Conservation (phyloP, 2,113 vertebrate genomes). For the Talpa occidentalis region DNA sequence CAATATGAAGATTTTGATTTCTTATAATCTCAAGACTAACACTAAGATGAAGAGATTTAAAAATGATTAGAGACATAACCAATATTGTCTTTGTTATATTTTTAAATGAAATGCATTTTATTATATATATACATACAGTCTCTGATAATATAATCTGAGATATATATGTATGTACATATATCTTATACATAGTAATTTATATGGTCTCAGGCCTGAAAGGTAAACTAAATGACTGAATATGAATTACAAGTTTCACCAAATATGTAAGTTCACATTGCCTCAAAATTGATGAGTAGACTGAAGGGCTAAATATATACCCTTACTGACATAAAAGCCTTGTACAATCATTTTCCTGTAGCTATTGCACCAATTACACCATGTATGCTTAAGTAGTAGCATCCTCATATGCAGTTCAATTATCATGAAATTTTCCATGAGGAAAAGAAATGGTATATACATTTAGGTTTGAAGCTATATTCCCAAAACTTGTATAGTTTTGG, state of each 20-base stretch:
- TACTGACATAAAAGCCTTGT: background rate
- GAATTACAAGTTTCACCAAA: background rate
- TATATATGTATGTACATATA: background rate
- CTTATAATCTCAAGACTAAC: background rate
- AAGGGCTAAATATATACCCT: background rate
- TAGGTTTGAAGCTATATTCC: no score
- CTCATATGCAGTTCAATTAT: background rate
- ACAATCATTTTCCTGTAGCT: background rate
- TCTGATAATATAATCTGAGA: background rate
- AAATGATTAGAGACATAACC: background rate
- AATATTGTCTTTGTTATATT: background rate
- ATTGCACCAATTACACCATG: background rate
- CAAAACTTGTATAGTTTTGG: no score
- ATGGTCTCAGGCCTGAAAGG: background rate
- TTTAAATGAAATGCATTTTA: background rate
- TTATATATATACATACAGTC: background rate
- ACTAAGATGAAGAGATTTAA: background rate
- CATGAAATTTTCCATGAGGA: background rate
- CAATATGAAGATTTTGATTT: background rate
- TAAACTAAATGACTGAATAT: background rate
- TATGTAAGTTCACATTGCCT: background rate
- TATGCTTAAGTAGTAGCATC: background rate
- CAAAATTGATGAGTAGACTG: background rate
- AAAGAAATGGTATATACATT: background rate
- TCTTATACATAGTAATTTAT: background rate